phyloP scores from a whole-genome alignment of 2,113 vertebrate genomes.

The Anarhynchus alexandrinus region DNA sequence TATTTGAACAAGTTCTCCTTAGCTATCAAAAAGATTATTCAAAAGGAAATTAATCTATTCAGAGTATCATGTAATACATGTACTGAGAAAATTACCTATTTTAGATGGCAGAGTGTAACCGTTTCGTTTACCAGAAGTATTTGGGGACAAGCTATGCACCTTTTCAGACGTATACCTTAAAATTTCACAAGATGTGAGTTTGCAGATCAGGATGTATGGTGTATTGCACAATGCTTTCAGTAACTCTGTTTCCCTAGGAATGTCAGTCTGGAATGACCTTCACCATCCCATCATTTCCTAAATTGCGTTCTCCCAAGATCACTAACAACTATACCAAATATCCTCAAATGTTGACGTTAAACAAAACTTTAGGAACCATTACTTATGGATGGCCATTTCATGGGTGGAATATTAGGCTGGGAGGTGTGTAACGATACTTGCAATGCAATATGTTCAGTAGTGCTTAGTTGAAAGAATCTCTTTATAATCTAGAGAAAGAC shows the following conservation, averaged over 20 bases:
- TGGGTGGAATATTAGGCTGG: neutral
- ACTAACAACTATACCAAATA: neutral
- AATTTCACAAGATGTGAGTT: neutral
- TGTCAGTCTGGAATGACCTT: slow-evolving; percentile 11
- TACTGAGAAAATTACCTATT: neutral
- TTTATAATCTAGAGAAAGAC: neutral
- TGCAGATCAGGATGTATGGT: neutral
- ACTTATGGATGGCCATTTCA: neutral
- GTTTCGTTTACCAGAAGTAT: neutral
- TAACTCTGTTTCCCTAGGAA: slow-evolving; percentile 11
- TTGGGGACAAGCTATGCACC: neutral
- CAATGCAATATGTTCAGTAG: neutral
- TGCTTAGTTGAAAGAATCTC: neutral
- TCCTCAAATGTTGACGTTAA: neutral
- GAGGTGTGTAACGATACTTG: neutral
- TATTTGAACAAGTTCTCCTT: neutral
- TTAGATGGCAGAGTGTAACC: neutral
- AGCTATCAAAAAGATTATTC: neutral
- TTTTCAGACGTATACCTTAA: neutral
- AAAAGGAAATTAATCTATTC: neutral
- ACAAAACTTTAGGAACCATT: neutral
- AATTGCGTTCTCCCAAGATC: slow-evolving; percentile 10
- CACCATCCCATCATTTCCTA: neutral
- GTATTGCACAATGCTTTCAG: neutral
- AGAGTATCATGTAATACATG: neutral